phyloP scores from a whole-genome alignment of 2,888 invertebrate genomes.

The Agrochola lychnidis region DNA sequence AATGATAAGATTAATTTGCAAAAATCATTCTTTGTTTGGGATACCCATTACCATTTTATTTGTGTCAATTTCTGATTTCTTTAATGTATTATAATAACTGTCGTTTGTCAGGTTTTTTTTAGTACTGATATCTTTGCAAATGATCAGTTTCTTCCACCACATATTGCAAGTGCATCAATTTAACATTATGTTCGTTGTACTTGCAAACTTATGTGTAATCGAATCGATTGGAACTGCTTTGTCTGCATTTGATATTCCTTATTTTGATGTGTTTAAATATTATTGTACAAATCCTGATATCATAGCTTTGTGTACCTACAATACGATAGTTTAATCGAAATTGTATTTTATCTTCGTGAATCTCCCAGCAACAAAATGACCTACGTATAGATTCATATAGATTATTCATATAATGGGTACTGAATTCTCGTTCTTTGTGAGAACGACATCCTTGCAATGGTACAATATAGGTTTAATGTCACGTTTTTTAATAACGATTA shows the following conservation, averaged over 20 bases:
- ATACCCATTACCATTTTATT: neutral
- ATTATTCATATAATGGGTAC: neutral
- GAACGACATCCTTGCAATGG: neutral
- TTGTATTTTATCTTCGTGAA: neutral
- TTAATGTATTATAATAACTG: neutral
- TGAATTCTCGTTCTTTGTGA: neutral
- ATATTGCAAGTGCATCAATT: constrained; percentile 70
- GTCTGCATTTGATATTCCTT: constrained; percentile 17
- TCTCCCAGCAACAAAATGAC: neutral
- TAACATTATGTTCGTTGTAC: constrained; percentile 65
- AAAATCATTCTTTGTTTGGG: neutral
- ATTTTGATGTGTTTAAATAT: neutral
- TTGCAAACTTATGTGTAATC: constrained; percentile 70
- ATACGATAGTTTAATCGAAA: neutral
- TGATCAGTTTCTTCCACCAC: constrained; percentile 58
- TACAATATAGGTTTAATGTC: neutral
- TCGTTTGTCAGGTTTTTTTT: neutral
- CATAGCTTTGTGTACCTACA: neutral
- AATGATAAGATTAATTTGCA: neutral
- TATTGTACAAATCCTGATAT: neutral
- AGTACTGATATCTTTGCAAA: constrained; percentile 29
- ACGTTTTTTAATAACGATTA: neutral
- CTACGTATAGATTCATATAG: neutral
- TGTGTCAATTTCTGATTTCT: neutral
- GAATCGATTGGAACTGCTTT: constrained; percentile 59